Evolutionary conservation across 2,113 vertebrate species (phyloP).

Genomic region (Prionailurus bengalensis): DNA sequence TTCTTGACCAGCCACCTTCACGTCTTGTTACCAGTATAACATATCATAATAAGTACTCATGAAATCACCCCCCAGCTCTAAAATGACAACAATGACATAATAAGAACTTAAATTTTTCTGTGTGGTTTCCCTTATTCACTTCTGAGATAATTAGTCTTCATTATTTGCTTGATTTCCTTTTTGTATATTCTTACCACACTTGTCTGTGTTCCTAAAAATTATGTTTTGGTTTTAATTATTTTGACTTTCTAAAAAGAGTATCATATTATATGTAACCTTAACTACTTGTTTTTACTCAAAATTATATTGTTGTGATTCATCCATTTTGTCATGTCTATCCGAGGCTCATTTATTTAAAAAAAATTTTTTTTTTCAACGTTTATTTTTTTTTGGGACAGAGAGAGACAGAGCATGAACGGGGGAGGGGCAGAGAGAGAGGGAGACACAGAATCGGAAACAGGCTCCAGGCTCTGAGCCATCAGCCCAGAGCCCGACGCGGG

Average conservation of each 20-base stretch:
- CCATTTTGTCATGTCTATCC: not conserved
- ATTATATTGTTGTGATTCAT: not conserved
- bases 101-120: not conserved
- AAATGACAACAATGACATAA: not conserved
- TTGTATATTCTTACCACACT: not conserved
- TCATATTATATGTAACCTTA: not conserved
- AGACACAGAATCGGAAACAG: too few species aligned
- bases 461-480: too few species aligned
- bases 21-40: not conserved
- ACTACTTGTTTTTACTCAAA: not conserved
- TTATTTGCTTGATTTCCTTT: conserved; percentile 31
- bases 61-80: not conserved
- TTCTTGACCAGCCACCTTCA: not conserved
- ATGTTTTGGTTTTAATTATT: not conserved
- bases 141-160: not conserved
- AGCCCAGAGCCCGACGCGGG: too few species aligned
- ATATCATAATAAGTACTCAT: not conserved
- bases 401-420: too few species aligned
- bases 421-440: too few species aligned
- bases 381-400: too few species aligned
- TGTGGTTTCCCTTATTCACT: not conserved
- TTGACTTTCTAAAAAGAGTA: not conserved
- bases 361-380: too few species aligned
- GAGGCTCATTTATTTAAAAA: not conserved
- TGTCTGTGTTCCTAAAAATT: not conserved